A percentile compares a stretch with the other conserved stretches of the same genome.
Evolutionary conservation across 2,113 vertebrate genomes (phyloP).

Genomic region (Motacilla alba): DNA sequence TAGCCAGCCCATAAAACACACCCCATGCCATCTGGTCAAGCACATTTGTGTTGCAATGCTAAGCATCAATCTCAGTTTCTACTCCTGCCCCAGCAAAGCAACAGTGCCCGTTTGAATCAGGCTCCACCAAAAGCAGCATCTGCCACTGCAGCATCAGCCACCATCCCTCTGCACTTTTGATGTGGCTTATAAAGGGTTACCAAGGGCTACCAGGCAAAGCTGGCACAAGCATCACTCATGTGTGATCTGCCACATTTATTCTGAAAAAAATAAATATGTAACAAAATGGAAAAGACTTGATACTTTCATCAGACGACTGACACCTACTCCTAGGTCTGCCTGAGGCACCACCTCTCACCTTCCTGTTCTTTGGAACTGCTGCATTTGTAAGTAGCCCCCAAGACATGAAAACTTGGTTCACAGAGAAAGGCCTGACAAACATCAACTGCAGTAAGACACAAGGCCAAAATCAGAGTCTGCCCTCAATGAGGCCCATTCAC

Average conservation of each 20-base stretch:
- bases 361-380: background rate
- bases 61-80: background rate
- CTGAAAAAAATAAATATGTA: background rate
- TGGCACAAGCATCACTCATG: background rate
- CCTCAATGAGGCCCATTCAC: rapidly evolving
- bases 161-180: background rate
- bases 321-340: background rate
- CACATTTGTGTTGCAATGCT: background rate
- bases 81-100: background rate
- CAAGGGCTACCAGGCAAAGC: background rate
- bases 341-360: background rate
- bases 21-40: background rate
- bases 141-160: background rate
- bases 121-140: background rate
- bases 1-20: background rate
- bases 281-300: background rate
- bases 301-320: background rate
- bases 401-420: background rate
- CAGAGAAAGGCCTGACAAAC: background rate
- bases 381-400: background rate
- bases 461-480: background rate
- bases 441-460: background rate
- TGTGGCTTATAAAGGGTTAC: background rate
- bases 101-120: rapidly evolving
- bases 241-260: background rate